Base-by-base conservation (phyloP, 2,888 invertebrate genomes). In the Lasioglossum figueresi region DNA sequence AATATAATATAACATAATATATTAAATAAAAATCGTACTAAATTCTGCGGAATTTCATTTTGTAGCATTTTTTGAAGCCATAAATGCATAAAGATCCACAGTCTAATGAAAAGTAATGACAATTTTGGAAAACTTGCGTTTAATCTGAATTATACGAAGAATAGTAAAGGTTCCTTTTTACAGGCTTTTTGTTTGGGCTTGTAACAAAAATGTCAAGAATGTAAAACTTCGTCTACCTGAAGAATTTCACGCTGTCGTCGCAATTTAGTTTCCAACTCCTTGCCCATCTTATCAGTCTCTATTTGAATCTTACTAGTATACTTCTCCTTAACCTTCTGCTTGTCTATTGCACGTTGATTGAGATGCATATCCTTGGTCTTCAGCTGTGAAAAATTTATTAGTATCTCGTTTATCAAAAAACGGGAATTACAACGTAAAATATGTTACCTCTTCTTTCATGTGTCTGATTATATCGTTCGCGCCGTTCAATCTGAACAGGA, bases 231-330 rank as follows among this genome's bases (percentile, higher is more conserved):
- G 43, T 59, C 91, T 90, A 96, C 95, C 88, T 95, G 95, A 79
- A 96, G 91, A 86, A 96, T 96, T 43, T 96, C 95, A n/a, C 96
- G 95, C 89, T 97, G 96, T 84, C 96, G 95, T 1, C 96, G 95
- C 78, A 97, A 91, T 92, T 96, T 96, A 3, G 94, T 94, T 87
- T 97, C 96, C 27, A 97, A 95, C 94, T 98, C 97, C 76, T 97
- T 96, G 16, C 96, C 96, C 93, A 96, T 95, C 93, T 97, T 97
- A 87, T 98, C 97, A 84, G 97, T 97, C 93, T 97, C 97, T 0
- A 96, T 96, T 0, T 97, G 97, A 63, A 97, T 96, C 88, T 95
- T 95, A 48, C 89, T 93, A 75, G 92, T 93, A 84, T 94, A 94
- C 80, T 93, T 95, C 80, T 94, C 93, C 85, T 95, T 95, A 66